These are phyloP conservation scores for Psittacula cyanocephala DNA, from an alignment of 2,113 vertebrate species.

Conservation along the genomic window DNA sequence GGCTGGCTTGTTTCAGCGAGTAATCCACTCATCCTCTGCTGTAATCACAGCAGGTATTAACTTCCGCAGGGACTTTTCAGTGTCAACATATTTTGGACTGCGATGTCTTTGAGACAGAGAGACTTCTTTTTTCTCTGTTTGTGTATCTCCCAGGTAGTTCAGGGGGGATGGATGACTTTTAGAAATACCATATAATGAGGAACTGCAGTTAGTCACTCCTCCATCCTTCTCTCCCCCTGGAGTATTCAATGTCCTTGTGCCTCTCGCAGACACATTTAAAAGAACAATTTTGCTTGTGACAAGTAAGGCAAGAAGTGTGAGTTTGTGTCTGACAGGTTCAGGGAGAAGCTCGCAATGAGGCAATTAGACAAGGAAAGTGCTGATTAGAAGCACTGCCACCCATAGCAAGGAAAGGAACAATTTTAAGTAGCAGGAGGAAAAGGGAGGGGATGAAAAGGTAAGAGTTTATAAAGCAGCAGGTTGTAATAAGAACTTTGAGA, in stretches of 20 bases:
- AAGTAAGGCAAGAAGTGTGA: constrained; percentile 57
- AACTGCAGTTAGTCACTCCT: constrained; percentile 22
- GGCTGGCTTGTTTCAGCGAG: background rate
- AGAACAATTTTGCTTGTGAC: constrained; percentile 62
- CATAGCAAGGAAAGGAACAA: background rate
- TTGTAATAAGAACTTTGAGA: background rate
- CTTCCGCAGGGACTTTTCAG: constrained; percentile 2
- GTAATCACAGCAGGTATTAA: background rate
- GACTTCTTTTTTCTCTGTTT: background rate
- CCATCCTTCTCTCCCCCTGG: constrained; percentile 35
- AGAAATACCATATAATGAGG: background rate
- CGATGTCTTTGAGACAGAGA: background rate
- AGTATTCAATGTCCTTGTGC: constrained; percentile 43
- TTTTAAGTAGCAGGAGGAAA: background rate
- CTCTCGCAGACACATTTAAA: constrained; percentile 42
- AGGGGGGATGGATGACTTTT: background rate
- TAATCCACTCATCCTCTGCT: background rate
- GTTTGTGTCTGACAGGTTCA: constrained; percentile 59
- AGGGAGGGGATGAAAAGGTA: background rate
- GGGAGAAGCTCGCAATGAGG: constrained; percentile 51
- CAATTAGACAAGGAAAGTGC: constrained; percentile 63
- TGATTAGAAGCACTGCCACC: constrained; percentile 51
- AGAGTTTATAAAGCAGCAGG: background rate
- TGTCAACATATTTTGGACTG: background rate
- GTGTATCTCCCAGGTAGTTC: background rate